Percentiles rank a stretch among this genome's conserved stretches.
These are phyloP conservation scores for Cenopis cana DNA, from an alignment of 2,888 invertebrate genomes.

Conservation along the genomic window DNA sequence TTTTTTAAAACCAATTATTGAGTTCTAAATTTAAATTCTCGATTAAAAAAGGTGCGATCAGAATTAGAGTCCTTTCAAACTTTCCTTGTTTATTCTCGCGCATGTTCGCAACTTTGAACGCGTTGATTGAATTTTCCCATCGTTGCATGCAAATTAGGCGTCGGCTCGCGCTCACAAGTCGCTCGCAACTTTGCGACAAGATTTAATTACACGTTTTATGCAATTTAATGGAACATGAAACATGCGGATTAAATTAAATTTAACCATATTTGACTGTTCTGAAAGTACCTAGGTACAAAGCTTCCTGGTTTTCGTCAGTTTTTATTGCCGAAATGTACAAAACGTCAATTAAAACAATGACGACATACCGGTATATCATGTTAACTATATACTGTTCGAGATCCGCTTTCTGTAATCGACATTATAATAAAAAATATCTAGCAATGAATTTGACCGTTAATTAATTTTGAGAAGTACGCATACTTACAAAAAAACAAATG, in stretches of 20 bases:
- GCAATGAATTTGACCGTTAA: too few species aligned
- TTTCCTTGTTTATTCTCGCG: slow-evolving; percentile 12
- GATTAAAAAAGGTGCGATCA: neutral
- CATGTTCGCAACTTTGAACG: slow-evolving; percentile 10
- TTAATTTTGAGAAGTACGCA: too few species aligned
- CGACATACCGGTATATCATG: too few species aligned
- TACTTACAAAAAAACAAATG: too few species aligned
- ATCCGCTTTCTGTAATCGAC: too few species aligned
- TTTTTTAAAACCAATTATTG: too few species aligned
- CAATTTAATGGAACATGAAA: slow-evolving; percentile 23
- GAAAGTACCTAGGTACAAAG: neutral
- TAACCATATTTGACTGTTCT: neutral
- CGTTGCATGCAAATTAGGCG: slow-evolving; percentile 33
- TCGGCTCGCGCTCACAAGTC: slow-evolving; percentile 18
- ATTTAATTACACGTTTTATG: slow-evolving; percentile 25
- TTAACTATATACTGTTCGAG: too few species aligned
- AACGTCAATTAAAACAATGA: too few species aligned
- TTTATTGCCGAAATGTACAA: too few species aligned
- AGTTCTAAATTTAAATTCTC: neutral
- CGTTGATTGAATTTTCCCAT: slow-evolving; percentile 30
- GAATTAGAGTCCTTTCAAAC: neutral
- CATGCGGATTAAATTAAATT: slow-evolving; percentile 13
- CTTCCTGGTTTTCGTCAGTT: neutral
- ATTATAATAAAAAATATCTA: too few species aligned
- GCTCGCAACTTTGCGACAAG: slow-evolving; percentile 13